Evolutionary conservation across 2,888 invertebrate species (phyloP), one percentile per base, ranked within the genome.

Genomic region (Cantharis lateralis): DNA sequence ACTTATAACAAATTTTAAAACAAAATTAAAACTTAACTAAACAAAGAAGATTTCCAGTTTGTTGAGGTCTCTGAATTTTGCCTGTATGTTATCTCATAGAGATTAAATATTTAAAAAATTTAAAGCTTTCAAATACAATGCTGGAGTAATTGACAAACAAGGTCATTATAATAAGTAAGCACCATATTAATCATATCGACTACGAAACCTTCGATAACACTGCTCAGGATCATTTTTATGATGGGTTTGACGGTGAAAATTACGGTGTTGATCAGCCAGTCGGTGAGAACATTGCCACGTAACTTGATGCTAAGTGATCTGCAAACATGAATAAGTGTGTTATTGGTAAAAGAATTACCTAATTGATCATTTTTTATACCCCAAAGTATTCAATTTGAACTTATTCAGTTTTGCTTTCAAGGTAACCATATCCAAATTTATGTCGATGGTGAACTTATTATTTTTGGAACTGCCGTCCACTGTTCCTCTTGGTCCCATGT

Each of bases 381-480:
- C 75, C 4, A 71, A 15, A 62, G 32, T 71, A n/a, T 71, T 28
- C 1, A 75, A 20, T 10, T 62, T 28, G 15, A 75, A 75, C 32
- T 63, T 68, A 7, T 68, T 68, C 4, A 75, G 13, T 62, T 26
- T 75, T 13, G 71, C 71, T 15, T 48, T 71, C 62, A 61, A 24
- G 7, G 62, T 75, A 10, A 71, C n/a, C 68, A 75, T 24, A 15
- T 75, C 62, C n/a, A 75, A 71, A 11, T 16, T 20, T n/a, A 75
- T 61, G n/a, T 68, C 32, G 13, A 68, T 62, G 16, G 71, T 75
- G 15, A 75, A 75, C 71, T 68, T 75, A 15, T 62, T 71, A 5
- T 24, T 63, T 15, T 28, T 24, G 16, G 71, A 68, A 28, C 62
- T 68, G 5, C 75, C 75, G 10, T 62, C 32, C 13, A 63, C 75